phyloP scores from a whole-genome alignment of 2,888 invertebrate genomes.

The Pyrrhia umbra region DNA sequence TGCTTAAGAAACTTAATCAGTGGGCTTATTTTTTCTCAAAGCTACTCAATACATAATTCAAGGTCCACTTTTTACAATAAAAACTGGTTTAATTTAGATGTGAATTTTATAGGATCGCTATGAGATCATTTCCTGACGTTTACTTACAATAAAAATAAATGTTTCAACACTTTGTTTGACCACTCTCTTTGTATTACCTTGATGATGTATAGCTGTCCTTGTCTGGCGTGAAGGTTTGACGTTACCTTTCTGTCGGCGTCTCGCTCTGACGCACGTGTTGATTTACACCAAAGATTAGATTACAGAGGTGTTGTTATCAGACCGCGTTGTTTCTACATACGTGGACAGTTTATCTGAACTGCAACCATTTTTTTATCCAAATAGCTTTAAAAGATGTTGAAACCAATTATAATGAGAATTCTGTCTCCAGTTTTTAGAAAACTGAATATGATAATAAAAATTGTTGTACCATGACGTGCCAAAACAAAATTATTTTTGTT shows the following conservation, averaged over 20 bases:
- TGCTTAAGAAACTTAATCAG: constrained; percentile 20
- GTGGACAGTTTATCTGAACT: background rate
- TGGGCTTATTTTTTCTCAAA: constrained; percentile 14
- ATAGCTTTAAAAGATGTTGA: too few relatives aligned
- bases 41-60: constrained; percentile 52
- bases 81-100: constrained; percentile 65
- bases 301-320: constrained; percentile 18
- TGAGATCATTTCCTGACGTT: constrained; percentile 84
- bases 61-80: constrained; percentile 63
- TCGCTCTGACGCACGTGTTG: constrained; percentile 81
- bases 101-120: constrained; percentile 65
- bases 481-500: too few relatives aligned
- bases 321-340: constrained; percentile 31
- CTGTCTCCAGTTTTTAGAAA: too few relatives aligned
- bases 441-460: too few relatives aligned
- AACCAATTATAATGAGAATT: too few relatives aligned
- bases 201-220: constrained; percentile 73
- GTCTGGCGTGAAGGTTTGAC: constrained; percentile 64
- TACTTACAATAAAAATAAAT: constrained; percentile 75
- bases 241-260: constrained; percentile 71
- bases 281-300: constrained; percentile 75
- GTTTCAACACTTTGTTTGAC: constrained; percentile 80
- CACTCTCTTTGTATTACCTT: constrained; percentile 84
- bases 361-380: too few relatives aligned
- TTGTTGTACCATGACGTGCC: too few relatives aligned